Evolutionary conservation across 2,888 invertebrate genomes (phyloP), one percentile per base, ranked within the genome.

Genomic region (Drosophila quinaria): DNA sequence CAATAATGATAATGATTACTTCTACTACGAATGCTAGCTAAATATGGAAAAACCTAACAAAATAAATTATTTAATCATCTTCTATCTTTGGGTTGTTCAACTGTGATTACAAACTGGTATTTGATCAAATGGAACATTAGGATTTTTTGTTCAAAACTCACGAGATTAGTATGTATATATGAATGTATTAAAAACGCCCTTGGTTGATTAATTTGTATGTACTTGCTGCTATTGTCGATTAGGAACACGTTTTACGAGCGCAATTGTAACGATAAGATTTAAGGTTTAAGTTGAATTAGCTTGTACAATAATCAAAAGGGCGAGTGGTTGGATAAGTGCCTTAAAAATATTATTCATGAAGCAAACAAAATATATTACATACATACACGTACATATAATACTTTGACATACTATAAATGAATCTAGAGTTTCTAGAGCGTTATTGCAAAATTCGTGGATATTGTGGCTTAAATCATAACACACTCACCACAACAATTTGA

Each of bases 401-500:
- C n/a, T 2, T 6, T 5, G 8, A 29, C 6, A 44, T n/a, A n/a
- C n/a, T n/a, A n/a, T 13, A 41, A 47, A 29, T 29, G 47, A n/a
- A 51, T 22, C 17, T 22, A 15, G 4, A 52, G 25, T 31, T n/a
- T n/a, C n/a, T n/a, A 25, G 33, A 31, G 35, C 41, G 39, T n/a
- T 31, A 46, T 50, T 46, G 25, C 13, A 25, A 46, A 42, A 25
- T 51, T 29, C 3, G 33, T 62, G 39, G 33, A 35, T 78, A 69
- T 35, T 79, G 65, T 35, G 65, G 49, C 52, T 22, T 33, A 60
- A 56, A 37, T 42, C 19, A 59, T 52, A 33, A 50, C 50, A 37
- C 29, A 31, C 15, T 19, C 15, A n/a, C 47, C 46, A 44, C 50
- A 33, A 63, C 47, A 49, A n/a, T 41, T 10, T 9, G 10, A 60